phyloP scores from a whole-genome alignment of 1,140 invertebrate genomes.

The Antheraea pernyi region DNA sequence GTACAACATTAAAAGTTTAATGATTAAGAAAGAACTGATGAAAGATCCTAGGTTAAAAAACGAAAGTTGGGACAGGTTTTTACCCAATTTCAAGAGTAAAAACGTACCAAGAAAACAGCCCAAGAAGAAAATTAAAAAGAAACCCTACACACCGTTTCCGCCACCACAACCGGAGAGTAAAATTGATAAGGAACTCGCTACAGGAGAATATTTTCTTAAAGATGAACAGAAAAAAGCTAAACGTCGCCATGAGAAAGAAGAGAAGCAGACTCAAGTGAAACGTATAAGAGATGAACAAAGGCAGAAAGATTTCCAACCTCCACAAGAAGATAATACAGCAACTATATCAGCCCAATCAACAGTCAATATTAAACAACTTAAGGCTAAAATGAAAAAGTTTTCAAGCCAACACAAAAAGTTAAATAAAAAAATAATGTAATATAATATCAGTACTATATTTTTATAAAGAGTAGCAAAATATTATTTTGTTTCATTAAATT shows the following conservation, averaged over 20 bases:
- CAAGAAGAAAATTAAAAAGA: constrained; percentile 91
- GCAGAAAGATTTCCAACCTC: constrained; percentile 90
- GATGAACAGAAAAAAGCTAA: constrained; percentile 89
- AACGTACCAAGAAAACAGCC: constrained; percentile 95
- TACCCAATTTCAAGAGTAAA: constrained; percentile 97
- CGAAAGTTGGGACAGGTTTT: constrained; percentile 98
- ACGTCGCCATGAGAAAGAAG: constrained; percentile 86
- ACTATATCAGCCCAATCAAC: constrained; percentile 49
- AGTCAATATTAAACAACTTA: constrained; percentile 84
- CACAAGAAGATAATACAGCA: constrained; percentile 81
- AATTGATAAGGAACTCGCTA: constrained; percentile 95
- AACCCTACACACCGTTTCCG: constrained; percentile 98
- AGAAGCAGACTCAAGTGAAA: constrained; percentile 85
- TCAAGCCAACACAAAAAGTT: constrained; percentile 54
- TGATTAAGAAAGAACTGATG: constrained; percentile 97
- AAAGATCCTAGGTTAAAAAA: constrained; percentile 95
- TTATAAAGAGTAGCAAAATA: too few relatives aligned
- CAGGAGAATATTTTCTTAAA: constrained; percentile 98
- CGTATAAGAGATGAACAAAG: constrained; percentile 88
- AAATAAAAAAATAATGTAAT: too few relatives aligned
- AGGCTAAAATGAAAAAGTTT: constrained; percentile 86
- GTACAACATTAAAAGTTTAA: constrained; percentile 98
- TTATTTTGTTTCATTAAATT: too few relatives aligned
- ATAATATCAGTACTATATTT: too few relatives aligned
- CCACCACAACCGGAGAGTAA: constrained; percentile 95